These are phyloP conservation scores for Marisa cornuarietis DNA, from an alignment of 1,140 invertebrate genomes.

Conservation along the genomic window DNA sequence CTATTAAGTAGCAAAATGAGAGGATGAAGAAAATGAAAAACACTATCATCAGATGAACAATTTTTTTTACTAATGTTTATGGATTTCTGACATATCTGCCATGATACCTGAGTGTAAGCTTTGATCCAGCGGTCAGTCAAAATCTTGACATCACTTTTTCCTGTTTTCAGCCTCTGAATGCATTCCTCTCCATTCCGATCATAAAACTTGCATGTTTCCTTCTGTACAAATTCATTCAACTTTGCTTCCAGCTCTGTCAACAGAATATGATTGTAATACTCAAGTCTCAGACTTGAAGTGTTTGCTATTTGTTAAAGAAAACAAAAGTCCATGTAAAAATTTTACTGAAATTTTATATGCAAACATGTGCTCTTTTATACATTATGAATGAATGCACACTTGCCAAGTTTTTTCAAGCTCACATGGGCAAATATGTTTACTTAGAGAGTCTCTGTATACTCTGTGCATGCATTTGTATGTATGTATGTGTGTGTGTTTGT, in stretches of 20 bases:
- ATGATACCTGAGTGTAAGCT: slow-evolving; percentile 74
- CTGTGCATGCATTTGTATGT: too few species aligned
- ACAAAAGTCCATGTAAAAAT: not conserved
- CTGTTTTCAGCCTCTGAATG: slow-evolving; percentile 67
- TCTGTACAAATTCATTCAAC: slow-evolving; percentile 60
- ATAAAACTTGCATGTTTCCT: slow-evolving; percentile 69
- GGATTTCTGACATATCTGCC: not conserved
- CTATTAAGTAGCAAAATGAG: not conserved
- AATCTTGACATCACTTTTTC: slow-evolving; percentile 74
- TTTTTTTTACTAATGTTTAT: not conserved
- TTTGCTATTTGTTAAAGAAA: not conserved
- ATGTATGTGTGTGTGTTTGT: too few species aligned
- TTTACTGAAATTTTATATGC: not conserved
- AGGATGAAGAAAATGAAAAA: slow-evolving; percentile 6
- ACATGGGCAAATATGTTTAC: too few species aligned
- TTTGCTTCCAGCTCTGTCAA: slow-evolving; percentile 62
- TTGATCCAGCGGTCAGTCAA: slow-evolving; percentile 77
- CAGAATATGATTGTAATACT: slow-evolving; percentile 21
- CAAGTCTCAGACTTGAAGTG: not conserved
- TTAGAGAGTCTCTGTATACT: too few species aligned
- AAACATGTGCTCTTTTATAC: too few species aligned
- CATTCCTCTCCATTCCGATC: slow-evolving; percentile 68
- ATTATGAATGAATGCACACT: too few species aligned
- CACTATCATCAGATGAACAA: not conserved
- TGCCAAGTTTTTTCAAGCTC: too few species aligned